Base-by-base conservation (phyloP, 2,888 invertebrate species). In the Ophraella communa region DNA sequence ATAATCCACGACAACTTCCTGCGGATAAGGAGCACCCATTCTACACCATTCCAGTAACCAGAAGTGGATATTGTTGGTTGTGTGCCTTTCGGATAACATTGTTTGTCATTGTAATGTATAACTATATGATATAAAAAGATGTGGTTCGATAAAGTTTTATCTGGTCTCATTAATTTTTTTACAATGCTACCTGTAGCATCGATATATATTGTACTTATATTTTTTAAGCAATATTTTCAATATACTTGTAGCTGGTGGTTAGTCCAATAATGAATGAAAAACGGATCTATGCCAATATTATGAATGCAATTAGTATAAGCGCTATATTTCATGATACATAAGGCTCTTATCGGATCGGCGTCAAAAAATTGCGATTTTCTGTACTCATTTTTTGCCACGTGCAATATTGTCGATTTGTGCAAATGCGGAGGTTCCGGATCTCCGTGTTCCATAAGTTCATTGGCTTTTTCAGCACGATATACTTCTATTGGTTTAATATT, bases 391-490 rank as follows among this genome's bases (percentile, higher is more conserved):
- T 42, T 33, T 4, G 44, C 56, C 21, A 24, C 14, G 14, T 44
- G 14, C 23, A 44, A 24, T 24, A 56, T 24, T 4, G 21, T 17
- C 14, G 56, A 18, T 42, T 44, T 44, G 8, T 11, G 44, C 21
- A 56, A 42, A 44, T 42, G 42, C 21, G 56, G 44, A 14, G 56
- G 56, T 21, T 53, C 53, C n/a, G 14, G n/a, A 30, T 44, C 56
- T 53, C 7, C 53, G 17, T 17, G 33, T 11, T 17, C 10, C 53
- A 53, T 53, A 4, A 30, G 5, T 30, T 7, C 1, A 33, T 53
- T 14, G 4, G 53, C 53, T 33, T 27, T 53, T 8, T 53, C 53
- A 18, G 33, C 33, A 11, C 53, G 53, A 18, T 27, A 53, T 17
- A 5, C 3, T 7, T 30, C 30, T 4, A 33, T 33, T 4, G 14